Evolutionary conservation across 2,888 invertebrate genomes (phyloP).

Genomic region (Synergus japonicus): DNA sequence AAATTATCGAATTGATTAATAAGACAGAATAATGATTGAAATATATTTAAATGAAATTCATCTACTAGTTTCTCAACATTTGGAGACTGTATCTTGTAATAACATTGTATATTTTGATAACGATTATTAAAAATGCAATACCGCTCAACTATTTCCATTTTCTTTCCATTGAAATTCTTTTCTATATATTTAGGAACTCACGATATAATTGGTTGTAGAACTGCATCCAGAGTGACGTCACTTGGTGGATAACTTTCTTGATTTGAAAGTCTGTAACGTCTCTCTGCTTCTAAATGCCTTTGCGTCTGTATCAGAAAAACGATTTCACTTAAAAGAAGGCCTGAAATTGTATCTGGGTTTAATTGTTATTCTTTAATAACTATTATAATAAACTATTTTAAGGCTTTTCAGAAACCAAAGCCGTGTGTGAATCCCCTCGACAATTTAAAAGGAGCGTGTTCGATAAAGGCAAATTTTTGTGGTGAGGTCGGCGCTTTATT

Average conservation of each 20-base stretch:
- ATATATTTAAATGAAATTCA: neutral
- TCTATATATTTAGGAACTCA: conserved; percentile 63
- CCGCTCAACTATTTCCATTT: neutral
- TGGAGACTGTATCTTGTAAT: conserved; percentile 4
- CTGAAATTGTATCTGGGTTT: conserved; percentile 22
- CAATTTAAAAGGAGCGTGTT: conserved; percentile 6
- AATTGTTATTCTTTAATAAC: neutral
- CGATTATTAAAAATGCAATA: conserved; percentile 11
- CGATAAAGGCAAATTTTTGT: conserved; percentile 16
- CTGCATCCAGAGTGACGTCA: conserved; percentile 75
- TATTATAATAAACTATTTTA: neutral
- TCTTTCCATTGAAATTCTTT: neutral
- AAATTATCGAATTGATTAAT: conserved; percentile 29
- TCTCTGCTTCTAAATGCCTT: conserved; percentile 75
- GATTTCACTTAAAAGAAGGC: conserved; percentile 62
- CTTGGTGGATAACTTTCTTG: conserved; percentile 73
- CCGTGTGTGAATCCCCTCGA: neutral
- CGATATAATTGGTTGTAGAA: conserved; percentile 77
- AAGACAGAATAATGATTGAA: neutral
- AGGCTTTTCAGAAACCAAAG: conserved; percentile 11
- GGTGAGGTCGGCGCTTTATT: neutral
- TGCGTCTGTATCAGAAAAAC: conserved; percentile 75
- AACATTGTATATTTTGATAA: conserved; percentile 25
- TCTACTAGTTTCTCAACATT: neutral
- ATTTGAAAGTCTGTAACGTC: conserved; percentile 75